phyloP scores from a whole-genome alignment of 2,888 invertebrate species.

The Polylopha cassiicola region DNA sequence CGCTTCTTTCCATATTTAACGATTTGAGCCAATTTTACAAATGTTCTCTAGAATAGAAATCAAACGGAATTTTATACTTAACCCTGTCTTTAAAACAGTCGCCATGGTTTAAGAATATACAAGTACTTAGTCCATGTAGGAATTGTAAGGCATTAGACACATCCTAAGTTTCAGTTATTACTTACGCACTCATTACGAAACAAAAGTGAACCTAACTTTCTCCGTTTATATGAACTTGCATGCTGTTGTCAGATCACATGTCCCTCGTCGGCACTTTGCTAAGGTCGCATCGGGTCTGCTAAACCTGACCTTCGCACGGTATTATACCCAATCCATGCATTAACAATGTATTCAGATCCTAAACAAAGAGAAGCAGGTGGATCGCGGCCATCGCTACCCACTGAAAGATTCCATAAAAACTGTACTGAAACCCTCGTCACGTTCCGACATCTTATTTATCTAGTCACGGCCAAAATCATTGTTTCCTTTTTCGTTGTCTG shows the following conservation, averaged over 20 bases:
- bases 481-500: slow-evolving; percentile 64
- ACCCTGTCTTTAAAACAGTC: too few species aligned
- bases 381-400: slow-evolving; percentile 40
- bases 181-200: too few species aligned
- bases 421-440: slow-evolving; percentile 72
- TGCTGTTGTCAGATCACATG: slow-evolving; percentile 11
- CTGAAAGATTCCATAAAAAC: slow-evolving; percentile 71
- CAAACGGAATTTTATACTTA: too few species aligned
- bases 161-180: too few species aligned
- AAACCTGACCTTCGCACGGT: slow-evolving; percentile 20
- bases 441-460: slow-evolving; percentile 72
- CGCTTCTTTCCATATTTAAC: too few species aligned
- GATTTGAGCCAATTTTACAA: too few species aligned
- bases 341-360: slow-evolving; percentile 56
- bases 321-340: slow-evolving; percentile 40
- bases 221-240: too few species aligned
- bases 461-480: slow-evolving; percentile 72
- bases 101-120: too few species aligned
- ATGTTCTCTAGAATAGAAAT: too few species aligned
- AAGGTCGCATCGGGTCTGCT: slow-evolving; percentile 13
- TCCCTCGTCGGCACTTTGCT: slow-evolving; percentile 19
- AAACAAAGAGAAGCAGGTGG: slow-evolving; percentile 65
- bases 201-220: too few species aligned
- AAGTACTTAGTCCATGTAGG: too few species aligned
- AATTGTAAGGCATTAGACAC: too few species aligned